These are phyloP conservation scores for Melopsittacus undulatus DNA, from an alignment of 2,797 vertebrate species.

Conservation along the genomic window DNA sequence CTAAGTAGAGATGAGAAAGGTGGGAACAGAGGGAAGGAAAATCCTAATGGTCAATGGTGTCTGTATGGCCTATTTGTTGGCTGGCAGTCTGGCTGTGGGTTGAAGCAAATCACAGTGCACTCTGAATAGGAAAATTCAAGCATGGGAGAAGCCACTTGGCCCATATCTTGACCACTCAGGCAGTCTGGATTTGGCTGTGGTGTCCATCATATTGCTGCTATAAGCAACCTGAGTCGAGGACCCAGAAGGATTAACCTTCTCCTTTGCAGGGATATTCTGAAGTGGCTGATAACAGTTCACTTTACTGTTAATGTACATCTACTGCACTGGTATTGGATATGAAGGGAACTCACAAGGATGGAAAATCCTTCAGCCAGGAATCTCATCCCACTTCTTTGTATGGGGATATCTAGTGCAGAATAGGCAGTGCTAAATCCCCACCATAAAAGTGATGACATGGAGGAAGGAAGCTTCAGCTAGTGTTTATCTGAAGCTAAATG, in stretches of 20 bases:
- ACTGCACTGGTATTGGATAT: neutral
- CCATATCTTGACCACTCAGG: neutral
- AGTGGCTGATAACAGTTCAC: neutral
- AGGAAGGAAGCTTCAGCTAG: neutral
- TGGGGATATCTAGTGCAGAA: neutral
- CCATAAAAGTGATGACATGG: neutral
- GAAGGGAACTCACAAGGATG: neutral
- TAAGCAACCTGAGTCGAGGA: neutral
- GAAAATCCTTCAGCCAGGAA: neutral
- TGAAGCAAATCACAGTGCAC: neutral
- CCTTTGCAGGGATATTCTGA: neutral
- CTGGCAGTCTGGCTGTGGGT: neutral
- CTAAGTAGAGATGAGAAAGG: neutral
- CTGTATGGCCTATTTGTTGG: neutral
- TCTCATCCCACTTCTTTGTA: neutral
- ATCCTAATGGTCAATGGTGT: neutral
- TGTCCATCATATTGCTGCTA: neutral
- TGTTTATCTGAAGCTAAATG: neutral
- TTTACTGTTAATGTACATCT: neutral
- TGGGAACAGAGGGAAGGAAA: neutral
- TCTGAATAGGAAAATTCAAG: neutral
- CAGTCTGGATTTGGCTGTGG: neutral
- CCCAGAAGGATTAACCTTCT: neutral
- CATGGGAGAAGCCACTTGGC: neutral
- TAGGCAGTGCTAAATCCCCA: neutral